Conservation (phyloP, 2,888 invertebrate genomes). For the Diogma glabrata region DNA sequence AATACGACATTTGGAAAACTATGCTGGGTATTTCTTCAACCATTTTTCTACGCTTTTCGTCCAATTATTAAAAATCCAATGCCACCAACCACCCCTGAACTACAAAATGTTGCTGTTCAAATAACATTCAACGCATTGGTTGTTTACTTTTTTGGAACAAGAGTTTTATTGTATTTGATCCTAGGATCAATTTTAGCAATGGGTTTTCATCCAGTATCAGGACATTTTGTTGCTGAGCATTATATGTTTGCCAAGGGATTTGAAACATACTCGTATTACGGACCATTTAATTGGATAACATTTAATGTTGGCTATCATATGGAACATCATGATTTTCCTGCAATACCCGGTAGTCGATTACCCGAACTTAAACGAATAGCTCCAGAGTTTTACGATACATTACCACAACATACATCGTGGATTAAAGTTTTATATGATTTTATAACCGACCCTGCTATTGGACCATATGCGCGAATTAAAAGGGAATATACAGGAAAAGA, state of each 20-base stretch:
- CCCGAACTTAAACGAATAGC: slow-evolving; percentile 92
- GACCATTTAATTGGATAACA: slow-evolving; percentile 88
- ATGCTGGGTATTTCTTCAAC: slow-evolving; percentile 85
- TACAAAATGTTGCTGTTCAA: slow-evolving; percentile 75
- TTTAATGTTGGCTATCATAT: slow-evolving; percentile 98
- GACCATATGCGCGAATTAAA: slow-evolving; percentile 90
- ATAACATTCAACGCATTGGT: slow-evolving; percentile 71
- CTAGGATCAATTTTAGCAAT: slow-evolving; percentile 82
- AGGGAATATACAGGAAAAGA: slow-evolving; percentile 66
- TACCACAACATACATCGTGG: slow-evolving; percentile 95
- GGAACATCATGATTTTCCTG: slow-evolving; percentile 99
- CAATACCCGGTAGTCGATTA: slow-evolving; percentile 83
- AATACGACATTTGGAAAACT: slow-evolving; percentile 85
- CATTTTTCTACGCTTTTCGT: slow-evolving; percentile 87
- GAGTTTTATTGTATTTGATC: slow-evolving; percentile 71
- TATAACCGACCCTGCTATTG: slow-evolving; percentile 87
- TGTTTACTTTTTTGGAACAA: slow-evolving; percentile 66
- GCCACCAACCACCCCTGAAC: slow-evolving; percentile 65
- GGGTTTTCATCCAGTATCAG: slow-evolving; percentile 96
- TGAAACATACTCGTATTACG: slow-evolving; percentile 98
- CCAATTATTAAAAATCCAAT: slow-evolving; percentile 85
- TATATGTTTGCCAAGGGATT: slow-evolving; percentile 96
- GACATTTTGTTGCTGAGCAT: slow-evolving; percentile 97
- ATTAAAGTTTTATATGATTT: slow-evolving; percentile 85
- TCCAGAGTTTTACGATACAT: slow-evolving; percentile 83